These are phyloP conservation scores for Pardosa pseudoannulata DNA, from an alignment of 2,888 invertebrate species.

Conservation along the genomic window DNA sequence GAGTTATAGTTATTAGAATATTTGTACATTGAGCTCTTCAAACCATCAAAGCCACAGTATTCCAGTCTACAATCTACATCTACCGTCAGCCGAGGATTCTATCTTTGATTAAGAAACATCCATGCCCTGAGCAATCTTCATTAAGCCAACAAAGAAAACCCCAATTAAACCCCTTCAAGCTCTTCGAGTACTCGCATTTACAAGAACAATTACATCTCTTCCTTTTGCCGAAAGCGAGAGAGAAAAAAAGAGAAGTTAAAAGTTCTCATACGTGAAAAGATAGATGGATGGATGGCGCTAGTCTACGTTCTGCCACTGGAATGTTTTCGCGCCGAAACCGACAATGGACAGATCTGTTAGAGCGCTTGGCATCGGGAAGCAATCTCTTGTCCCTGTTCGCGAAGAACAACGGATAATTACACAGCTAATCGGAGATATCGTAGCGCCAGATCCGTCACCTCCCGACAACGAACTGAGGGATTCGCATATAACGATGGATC, in stretches of 20 bases:
- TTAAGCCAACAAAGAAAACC: not conserved
- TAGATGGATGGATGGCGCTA: too few relatives aligned
- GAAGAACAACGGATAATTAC: constrained; percentile 1
- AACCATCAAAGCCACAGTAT: too few relatives aligned
- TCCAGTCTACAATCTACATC: too few relatives aligned
- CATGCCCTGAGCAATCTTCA: not conserved
- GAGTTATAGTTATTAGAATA: too few relatives aligned
- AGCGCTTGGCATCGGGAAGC: not conserved
- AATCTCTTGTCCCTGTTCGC: too few relatives aligned
- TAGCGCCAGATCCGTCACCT: not conserved
- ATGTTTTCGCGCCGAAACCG: too few relatives aligned
- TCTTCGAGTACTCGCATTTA: not conserved
- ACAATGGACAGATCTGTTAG: not conserved
- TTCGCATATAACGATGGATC: not conserved
- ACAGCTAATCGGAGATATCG: not conserved
- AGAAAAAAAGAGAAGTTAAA: not conserved
- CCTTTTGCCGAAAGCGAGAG: too few relatives aligned
- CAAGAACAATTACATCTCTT: not conserved
- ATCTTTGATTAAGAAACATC: too few relatives aligned
- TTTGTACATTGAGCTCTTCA: too few relatives aligned
- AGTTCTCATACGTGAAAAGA: not conserved
- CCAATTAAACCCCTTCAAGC: not conserved
- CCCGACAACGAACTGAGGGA: not conserved
- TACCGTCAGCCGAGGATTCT: too few relatives aligned
- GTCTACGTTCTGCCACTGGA: too few relatives aligned